Conservation (phyloP, 1,140 invertebrate species). For the Pantala flavescens region DNA sequence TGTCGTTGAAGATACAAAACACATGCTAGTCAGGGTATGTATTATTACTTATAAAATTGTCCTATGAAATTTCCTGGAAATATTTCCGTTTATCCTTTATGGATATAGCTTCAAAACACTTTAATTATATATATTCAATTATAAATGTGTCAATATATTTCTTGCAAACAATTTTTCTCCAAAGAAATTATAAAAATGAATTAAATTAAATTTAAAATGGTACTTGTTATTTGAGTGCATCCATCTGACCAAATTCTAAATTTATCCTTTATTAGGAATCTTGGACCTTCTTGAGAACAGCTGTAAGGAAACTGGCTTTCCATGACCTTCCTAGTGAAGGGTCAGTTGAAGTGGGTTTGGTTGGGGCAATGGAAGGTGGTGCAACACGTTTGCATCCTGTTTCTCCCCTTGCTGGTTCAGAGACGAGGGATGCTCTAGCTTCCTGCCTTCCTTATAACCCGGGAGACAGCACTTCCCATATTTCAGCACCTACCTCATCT, state of each 20-base stretch:
- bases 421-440: slow-evolving; percentile 35
- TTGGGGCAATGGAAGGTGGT: slow-evolving; percentile 31
- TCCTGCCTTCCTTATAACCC: slow-evolving; percentile 41
- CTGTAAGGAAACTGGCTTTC: slow-evolving; percentile 44
- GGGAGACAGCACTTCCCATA: slow-evolving; percentile 30
- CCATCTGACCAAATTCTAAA: no score
- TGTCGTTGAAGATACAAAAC: slow-evolving; percentile 42
- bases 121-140: no score
- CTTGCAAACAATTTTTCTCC: no score
- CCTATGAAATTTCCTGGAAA: not conserved
- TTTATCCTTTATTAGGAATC: slow-evolving; percentile 34
- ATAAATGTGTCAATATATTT: no score
- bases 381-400: slow-evolving; percentile 28
- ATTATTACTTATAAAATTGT: not conserved
- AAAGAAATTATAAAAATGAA: no score
- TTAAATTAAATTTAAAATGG: no score
- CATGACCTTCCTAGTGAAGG: slow-evolving; percentile 37
- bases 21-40: slow-evolving; percentile 38
- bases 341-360: slow-evolving; percentile 35
- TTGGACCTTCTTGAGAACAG: slow-evolving; percentile 45
- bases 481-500: slow-evolving; percentile 22
- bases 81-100: not conserved
- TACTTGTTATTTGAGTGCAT: no score
- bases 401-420: slow-evolving; percentile 29
- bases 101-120: not conserved